A percentile compares a stretch with the other conserved stretches of the same genome.
Evolutionary conservation across 1,140 invertebrate genomes (phyloP).

Genomic region (Drepana arcuata): DNA sequence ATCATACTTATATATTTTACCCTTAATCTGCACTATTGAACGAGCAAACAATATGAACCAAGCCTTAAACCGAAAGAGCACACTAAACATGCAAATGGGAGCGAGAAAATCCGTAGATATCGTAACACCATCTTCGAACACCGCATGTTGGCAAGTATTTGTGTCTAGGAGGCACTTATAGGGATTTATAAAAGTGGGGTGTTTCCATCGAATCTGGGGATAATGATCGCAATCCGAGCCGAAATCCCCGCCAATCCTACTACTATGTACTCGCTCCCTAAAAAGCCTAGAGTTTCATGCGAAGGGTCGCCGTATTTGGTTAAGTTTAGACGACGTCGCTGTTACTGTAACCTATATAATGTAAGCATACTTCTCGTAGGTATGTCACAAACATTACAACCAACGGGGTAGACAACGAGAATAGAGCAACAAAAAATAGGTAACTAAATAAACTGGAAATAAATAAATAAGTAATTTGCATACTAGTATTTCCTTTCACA

Average conservation of each 20-base stretch:
- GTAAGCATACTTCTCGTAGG: no score
- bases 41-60: not conserved
- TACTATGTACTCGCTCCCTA: conserved; percentile 15
- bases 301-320: not conserved
- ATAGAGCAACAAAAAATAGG: no score
- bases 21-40: no score
- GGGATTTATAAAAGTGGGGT: conserved; percentile 32
- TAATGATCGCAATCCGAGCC: conserved; percentile 41
- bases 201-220: conserved; percentile 30
- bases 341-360: not conserved
- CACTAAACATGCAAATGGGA: conserved; percentile 26
- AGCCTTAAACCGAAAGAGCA: conserved; percentile 2
- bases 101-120: conserved; percentile 18
- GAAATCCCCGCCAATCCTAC: conserved; percentile 24
- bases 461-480: no score
- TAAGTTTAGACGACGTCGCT: not conserved
- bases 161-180: conserved; percentile 24
- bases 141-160: conserved; percentile 28
- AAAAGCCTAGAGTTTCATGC: not conserved
- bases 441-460: no score
- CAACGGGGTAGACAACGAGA: no score
- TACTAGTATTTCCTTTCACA: no score
- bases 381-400: not conserved
- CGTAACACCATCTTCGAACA: conserved; percentile 17
- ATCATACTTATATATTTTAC: no score